Conservation (phyloP, 2,888 invertebrate species). For the Eurytoma adleriae region DNA sequence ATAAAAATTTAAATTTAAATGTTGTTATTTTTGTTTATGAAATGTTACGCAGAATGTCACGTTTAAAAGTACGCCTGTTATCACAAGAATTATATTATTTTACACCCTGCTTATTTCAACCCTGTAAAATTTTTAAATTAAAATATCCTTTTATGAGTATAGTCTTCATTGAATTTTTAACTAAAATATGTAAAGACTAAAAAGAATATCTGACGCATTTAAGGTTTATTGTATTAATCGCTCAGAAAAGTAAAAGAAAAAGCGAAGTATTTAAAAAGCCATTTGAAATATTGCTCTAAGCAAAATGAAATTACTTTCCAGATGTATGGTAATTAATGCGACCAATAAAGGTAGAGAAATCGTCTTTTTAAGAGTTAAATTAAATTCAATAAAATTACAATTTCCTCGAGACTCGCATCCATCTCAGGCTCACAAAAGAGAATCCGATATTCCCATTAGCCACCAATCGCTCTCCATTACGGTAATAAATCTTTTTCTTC, state of each 20-base stretch:
- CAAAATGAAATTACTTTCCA: too few relatives aligned
- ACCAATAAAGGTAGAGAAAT: not conserved
- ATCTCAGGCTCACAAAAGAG: not conserved
- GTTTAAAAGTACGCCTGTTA: too few relatives aligned
- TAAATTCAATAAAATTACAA: constrained; percentile 16
- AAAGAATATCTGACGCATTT: too few relatives aligned
- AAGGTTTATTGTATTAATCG: too few relatives aligned
- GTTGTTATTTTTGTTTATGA: not conserved
- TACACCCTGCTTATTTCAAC: not conserved
- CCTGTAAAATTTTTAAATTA: constrained; percentile 7
- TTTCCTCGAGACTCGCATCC: not conserved
- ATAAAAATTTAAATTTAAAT: not conserved
- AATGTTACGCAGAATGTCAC: too few relatives aligned
- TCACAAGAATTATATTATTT: not conserved
- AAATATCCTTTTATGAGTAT: not conserved
- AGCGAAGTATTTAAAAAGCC: too few relatives aligned
- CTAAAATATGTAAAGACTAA: too few relatives aligned
- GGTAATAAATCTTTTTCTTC: constrained; percentile 17
- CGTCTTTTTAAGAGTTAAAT: constrained; percentile 1
- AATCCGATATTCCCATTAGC: constrained; percentile 28
- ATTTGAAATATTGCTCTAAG: too few relatives aligned
- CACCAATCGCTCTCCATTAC: constrained; percentile 29
- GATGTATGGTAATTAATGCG: too few relatives aligned
- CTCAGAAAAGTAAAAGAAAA: too few relatives aligned
- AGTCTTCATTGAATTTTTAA: too few relatives aligned